Conservation (phyloP, 2,888 invertebrate genomes). For the Cosmia pyralina region DNA sequence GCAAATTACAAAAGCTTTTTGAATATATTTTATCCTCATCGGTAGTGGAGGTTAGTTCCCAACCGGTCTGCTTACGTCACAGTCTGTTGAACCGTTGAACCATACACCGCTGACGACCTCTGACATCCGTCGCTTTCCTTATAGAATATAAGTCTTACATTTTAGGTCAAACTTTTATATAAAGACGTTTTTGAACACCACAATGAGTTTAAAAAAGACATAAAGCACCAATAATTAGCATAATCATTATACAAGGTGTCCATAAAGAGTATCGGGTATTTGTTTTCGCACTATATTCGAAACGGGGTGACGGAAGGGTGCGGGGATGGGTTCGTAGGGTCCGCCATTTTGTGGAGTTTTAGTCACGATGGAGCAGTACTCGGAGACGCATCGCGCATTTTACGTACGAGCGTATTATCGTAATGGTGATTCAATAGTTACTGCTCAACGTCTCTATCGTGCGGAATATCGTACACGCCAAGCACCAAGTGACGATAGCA, state of each 20-base stretch:
- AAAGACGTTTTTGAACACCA: conserved; percentile 37
- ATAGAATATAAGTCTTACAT: conserved; percentile 67
- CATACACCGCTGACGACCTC: conserved; percentile 78
- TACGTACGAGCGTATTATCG: too few species aligned
- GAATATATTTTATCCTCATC: conserved; percentile 68
- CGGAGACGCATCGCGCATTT: too few species aligned
- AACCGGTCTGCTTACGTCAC: conserved; percentile 82
- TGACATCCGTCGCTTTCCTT: conserved; percentile 79
- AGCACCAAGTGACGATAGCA: too few species aligned
- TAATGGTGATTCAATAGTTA: too few species aligned
- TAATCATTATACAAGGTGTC: conserved; percentile 54
- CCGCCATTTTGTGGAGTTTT: too few species aligned
- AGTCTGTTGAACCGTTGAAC: conserved; percentile 81
- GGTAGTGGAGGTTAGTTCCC: conserved; percentile 65
- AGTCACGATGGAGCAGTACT: too few species aligned
- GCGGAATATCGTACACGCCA: too few species aligned
- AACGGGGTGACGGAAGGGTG: too few species aligned
- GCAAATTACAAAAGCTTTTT: conserved; percentile 69
- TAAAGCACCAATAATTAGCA: conserved; percentile 59
- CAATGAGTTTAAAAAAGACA: conserved; percentile 51
- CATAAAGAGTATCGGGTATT: too few species aligned
- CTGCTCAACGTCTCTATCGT: too few species aligned
- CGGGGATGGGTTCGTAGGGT: too few species aligned
- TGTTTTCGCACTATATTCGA: too few species aligned
- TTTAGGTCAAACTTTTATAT: conserved; percentile 76